Base-by-base conservation (phyloP, 1,140 invertebrate species). In the Spodoptera litura region DNA sequence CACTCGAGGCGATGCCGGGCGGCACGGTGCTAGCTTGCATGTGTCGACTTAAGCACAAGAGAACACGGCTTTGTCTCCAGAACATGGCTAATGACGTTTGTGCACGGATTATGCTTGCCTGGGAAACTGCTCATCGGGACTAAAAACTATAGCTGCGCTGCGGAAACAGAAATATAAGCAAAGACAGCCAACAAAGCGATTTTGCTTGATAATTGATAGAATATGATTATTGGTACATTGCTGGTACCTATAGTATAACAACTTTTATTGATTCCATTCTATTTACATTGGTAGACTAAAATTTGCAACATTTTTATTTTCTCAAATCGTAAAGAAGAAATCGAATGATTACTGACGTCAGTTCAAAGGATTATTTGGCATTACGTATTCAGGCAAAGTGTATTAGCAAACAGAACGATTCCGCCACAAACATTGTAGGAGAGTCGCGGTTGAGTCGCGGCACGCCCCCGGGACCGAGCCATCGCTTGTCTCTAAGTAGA, bases 51-150 rank as follows among this genome's bases (percentile, higher is more conserved):
- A 66, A 64, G 38, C 62, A 44, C 62, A 38, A 64, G 20, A 49
- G 62, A 49, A 66, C 62, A 66, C 62, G 38, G 62, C 62, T 66
- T 66, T 66, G 62, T 66, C 62, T 66, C 62, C 59, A 64, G 61
- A 44, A 64, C 61, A 64, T 64, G 62, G 62, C 62, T 66, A 64
- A 49, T 66, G 62, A 66, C 62, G 38, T 66, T 66, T 49, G 62
- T 66, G 62, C 62, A 66, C 44, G 62, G 62, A 66, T 66, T 66
- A 66, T 49, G 62, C 15, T 49, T 49, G 11, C 2, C 62, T 9
- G 4, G 38, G 38, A 44, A 44, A 56, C 55, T 56, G 55, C 55
- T 56, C n/a, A 56, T 10, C 15, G 15, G 55, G 8, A 44, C 38
- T 44, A 44, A 44, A 44, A 44, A 44, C 38, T 44, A 8, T 44